A percentile compares a stretch with the other conserved stretches of the same genome.
Evolutionary conservation across 2,888 invertebrate species (phyloP).

Genomic region (Chrysolina oricalcia): DNA sequence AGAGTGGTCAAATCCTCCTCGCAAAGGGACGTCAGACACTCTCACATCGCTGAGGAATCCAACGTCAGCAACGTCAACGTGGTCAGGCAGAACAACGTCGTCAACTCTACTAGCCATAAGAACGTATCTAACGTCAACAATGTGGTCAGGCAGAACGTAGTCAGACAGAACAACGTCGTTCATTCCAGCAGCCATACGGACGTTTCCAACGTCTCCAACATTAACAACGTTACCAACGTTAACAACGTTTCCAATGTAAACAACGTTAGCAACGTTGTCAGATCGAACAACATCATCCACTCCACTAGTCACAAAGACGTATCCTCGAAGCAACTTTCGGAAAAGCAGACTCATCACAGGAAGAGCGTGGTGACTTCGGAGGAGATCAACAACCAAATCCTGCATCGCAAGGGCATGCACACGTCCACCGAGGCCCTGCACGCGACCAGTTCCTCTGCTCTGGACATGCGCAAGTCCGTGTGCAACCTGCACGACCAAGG

Average conservation of each 20-base stretch:
- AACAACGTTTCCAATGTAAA: slow-evolving; percentile 38
- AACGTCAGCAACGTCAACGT: slow-evolving; percentile 42
- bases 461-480: slow-evolving; percentile 87
- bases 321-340: slow-evolving; percentile 46
- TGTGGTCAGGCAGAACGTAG: background rate
- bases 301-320: slow-evolving; percentile 55
- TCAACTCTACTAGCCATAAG: slow-evolving; percentile 53
- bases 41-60: slow-evolving; percentile 38
- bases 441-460: slow-evolving; percentile 82
- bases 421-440: slow-evolving; percentile 83
- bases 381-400: slow-evolving; percentile 84
- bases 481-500: slow-evolving; percentile 85
- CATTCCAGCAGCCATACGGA: slow-evolving; percentile 21
- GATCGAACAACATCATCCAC: slow-evolving; percentile 55
- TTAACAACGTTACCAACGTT: slow-evolving; percentile 40
- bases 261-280: slow-evolving; percentile 14
- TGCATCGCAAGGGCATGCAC: slow-evolving; percentile 83
- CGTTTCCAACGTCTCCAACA: slow-evolving; percentile 15
- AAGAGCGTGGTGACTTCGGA: slow-evolving; percentile 84
- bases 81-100: slow-evolving; percentile 52
- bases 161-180: background rate
- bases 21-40: slow-evolving; percentile 64
- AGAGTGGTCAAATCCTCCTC: slow-evolving; percentile 64
- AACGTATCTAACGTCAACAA: slow-evolving; percentile 37
- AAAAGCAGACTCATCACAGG: slow-evolving; percentile 74